Evolutionary conservation across 2,113 vertebrate genomes (phyloP).

Genomic region (Silurus glanis): DNA sequence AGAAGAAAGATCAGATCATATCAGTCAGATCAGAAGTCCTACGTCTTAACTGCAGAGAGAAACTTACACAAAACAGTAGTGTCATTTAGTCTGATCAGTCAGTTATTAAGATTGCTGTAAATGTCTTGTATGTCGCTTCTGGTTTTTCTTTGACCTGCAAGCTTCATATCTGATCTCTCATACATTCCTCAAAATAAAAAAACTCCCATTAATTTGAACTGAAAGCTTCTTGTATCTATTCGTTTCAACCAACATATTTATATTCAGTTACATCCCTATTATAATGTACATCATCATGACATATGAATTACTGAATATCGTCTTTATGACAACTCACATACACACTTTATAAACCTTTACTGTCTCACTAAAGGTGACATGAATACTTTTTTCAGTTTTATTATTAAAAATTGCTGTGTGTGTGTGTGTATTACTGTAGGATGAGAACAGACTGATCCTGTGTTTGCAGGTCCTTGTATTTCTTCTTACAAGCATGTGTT

Average conservation of each 20-base stretch:
- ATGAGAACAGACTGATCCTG: background rate
- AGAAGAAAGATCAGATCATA: too few relatives aligned
- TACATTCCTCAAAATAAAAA: background rate
- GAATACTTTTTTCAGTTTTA: background rate
- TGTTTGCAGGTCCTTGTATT: background rate
- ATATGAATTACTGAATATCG: background rate
- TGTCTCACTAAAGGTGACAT: background rate
- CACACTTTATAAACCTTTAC: background rate
- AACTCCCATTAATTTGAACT: background rate
- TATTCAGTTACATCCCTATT: background rate
- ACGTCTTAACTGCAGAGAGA: too few relatives aligned
- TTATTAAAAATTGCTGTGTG: background rate
- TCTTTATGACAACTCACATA: background rate
- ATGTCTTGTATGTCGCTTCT: background rate
- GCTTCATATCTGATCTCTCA: background rate
- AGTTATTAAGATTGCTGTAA: background rate
- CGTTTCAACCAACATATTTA: background rate
- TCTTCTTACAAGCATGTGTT: background rate
- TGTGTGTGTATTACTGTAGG: background rate
- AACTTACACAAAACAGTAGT: background rate
- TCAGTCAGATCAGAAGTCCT: too few relatives aligned
- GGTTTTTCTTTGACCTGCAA: background rate
- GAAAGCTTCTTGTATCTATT: too few relatives aligned
- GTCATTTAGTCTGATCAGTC: background rate
- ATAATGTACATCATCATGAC: background rate